Evolutionary conservation across 2,888 invertebrate genomes (phyloP), one percentile per base, ranked within the genome.

Genomic region (Oasisia sp.): DNA sequence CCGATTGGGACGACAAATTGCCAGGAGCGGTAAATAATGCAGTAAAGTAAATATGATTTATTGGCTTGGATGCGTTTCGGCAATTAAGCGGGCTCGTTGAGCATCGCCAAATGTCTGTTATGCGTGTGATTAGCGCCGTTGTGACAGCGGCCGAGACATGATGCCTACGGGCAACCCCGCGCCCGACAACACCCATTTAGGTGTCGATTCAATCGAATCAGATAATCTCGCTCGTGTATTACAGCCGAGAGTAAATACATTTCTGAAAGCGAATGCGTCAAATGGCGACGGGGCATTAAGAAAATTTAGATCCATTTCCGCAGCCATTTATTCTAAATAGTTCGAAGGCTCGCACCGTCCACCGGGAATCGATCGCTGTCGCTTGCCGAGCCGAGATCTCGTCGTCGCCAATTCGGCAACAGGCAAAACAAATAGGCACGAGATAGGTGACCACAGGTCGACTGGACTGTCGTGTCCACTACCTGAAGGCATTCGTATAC

Each of bases 41-140:
- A 74, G 74, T 74, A 74, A 74, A 74, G 74, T 74, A 74, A 74
- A 74, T 74, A 74, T 74, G 74, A 74, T 74, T 74, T 74, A 74
- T 74, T 74, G 74, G 74, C 74, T 74, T 74, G 74, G 74, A 74
- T 74, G 74, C 74, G 74, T 74, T 74, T 74, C 74, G 74, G 74
- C 74, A 74, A 74, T 74, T 74, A 74, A 74, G 74, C 74, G 74
- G 74, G 7, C 74, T 74, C 74, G 74, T 74, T 19, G 74, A 74
- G 74, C 74, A 74, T 74, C 74, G 74, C 19, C 74, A 74, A 74
- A 74, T 74, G 74, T 74, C 74, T 74, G 74, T 74, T 74, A 74
- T 74, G 27, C 27, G 74, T 74, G 74, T 74, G 74, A 74, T 74
- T 74, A 74, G 74, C 7, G 74, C 74, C 4, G 74, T 74, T 5